phyloP scores from a whole-genome alignment of 2,888 invertebrate genomes.

The Hipparchia semele region DNA sequence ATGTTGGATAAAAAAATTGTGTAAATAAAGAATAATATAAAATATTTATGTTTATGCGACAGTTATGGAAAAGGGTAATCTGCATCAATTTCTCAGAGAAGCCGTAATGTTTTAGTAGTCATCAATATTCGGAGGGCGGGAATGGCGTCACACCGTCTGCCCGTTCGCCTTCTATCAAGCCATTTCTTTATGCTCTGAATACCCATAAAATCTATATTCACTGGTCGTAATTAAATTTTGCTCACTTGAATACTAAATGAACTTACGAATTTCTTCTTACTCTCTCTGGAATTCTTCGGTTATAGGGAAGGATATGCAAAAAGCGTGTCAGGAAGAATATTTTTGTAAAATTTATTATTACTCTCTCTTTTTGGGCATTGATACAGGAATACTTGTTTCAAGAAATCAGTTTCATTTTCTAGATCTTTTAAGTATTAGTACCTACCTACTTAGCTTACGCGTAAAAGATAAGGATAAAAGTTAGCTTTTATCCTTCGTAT shows the following conservation, averaged over 20 bases:
- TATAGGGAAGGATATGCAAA: not conserved
- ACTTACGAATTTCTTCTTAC: not conserved
- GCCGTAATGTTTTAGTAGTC: slow-evolving; percentile 55
- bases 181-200: slow-evolving; percentile 48
- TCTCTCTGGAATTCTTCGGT: not conserved
- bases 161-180: slow-evolving; percentile 50
- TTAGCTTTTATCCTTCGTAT: not conserved
- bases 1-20: too few species aligned
- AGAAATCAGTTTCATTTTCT: too few species aligned
- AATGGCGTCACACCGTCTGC: slow-evolving; percentile 68
- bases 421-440: too few species aligned
- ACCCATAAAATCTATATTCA: slow-evolving; percentile 33
- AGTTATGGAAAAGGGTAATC: slow-evolving; percentile 50
- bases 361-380: too few species aligned
- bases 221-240: slow-evolving; percentile 30
- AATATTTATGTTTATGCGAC: slow-evolving; percentile 28
- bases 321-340: too few species aligned
- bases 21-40: not conserved
- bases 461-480: too few species aligned
- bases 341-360: too few species aligned
- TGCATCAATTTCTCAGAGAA: slow-evolving; percentile 46
- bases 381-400: too few species aligned
- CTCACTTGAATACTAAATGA: slow-evolving; percentile 12
- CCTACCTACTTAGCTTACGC: too few species aligned
- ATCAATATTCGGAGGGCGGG: slow-evolving; percentile 60